Conservation (phyloP, 1,140 invertebrate species). For the Polypedilum vanderplanki region DNA sequence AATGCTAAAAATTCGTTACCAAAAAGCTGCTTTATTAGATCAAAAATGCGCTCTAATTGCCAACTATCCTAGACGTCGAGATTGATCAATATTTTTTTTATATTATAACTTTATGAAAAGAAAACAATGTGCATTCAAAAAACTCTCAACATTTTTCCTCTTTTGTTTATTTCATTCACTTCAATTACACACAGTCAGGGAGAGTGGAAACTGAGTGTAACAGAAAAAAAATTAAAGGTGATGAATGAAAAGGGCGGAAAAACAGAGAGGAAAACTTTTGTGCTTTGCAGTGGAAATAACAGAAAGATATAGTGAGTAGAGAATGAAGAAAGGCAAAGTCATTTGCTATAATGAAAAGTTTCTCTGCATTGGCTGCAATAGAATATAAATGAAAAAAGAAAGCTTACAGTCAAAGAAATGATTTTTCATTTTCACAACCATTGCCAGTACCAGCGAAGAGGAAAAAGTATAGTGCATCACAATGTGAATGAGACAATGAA, state of each 20-base stretch:
- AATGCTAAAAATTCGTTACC: too few relatives aligned
- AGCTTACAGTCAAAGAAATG: background rate
- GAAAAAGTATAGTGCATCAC: background rate
- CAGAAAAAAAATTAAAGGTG: background rate
- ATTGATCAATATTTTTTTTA: too few relatives aligned
- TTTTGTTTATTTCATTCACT: background rate
- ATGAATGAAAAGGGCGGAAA: conserved; percentile 1
- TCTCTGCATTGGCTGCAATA: background rate
- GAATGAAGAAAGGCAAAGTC: background rate
- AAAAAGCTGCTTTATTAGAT: too few relatives aligned
- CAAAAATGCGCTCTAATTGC: too few relatives aligned
- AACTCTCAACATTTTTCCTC: background rate
- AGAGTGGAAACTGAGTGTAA: background rate
- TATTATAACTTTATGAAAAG: too few relatives aligned
- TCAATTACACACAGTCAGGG: background rate
- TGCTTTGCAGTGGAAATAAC: background rate
- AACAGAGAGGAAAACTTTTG: background rate
- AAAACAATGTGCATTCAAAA: too few relatives aligned
- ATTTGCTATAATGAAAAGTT: conserved; percentile 26
- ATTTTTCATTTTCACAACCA: conserved; percentile 21
- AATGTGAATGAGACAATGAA: background rate
- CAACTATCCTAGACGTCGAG: too few relatives aligned
- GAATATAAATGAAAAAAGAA: background rate
- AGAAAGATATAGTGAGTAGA: background rate
- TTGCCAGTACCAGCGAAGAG: background rate